Percentiles rank a stretch among this genome's conserved stretches.
phyloP scores from a whole-genome alignment of 2,797 vertebrate species.

The Iguana delicatissima region DNA sequence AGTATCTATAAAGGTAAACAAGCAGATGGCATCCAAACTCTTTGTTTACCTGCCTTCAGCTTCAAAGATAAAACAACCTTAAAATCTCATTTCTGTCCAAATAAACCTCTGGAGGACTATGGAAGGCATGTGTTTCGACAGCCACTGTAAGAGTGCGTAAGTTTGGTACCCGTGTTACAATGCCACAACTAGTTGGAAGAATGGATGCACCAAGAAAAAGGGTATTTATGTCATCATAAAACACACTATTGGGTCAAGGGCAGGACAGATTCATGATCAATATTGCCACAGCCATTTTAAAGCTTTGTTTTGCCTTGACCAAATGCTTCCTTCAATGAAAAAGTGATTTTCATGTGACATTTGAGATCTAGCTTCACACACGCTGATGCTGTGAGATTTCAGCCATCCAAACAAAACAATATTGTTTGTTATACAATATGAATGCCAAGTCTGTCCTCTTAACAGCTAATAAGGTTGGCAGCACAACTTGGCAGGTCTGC shows the following conservation, averaged over 20 bases:
- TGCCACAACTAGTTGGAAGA: not conserved
- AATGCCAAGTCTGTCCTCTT: slow-evolving; percentile 40
- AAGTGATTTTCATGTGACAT: not conserved
- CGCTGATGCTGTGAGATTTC: slow-evolving; percentile 37
- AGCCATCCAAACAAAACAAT: slow-evolving; percentile 30
- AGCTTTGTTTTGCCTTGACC: slow-evolving; percentile 42
- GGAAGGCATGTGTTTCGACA: not conserved
- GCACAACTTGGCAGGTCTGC: slow-evolving; percentile 33
- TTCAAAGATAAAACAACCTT: slow-evolving; percentile 17
- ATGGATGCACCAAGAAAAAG: slow-evolving; percentile 15
- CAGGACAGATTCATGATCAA: slow-evolving; percentile 52
- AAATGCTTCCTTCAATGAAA: slow-evolving; percentile 52
- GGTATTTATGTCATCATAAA: slow-evolving; percentile 45
- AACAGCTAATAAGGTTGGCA: slow-evolving; percentile 50
- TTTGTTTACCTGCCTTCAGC: not conserved
- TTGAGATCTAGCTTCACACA: slow-evolving; percentile 46
- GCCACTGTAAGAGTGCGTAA: not conserved
- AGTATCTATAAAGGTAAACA: not conserved
- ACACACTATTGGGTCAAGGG: slow-evolving; percentile 54
- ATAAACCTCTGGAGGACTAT: slow-evolving; percentile 21
- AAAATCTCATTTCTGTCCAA: not conserved
- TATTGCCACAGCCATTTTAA: slow-evolving; percentile 38
- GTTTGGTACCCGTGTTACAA: slow-evolving; percentile 25
- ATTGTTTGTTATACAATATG: slow-evolving; percentile 21
- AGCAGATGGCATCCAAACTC: not conserved